A percentile compares a stretch with the other conserved stretches of the same genome.
Evolutionary conservation across 1,140 invertebrate species (phyloP).

Genomic region (Diploscapter pachys): DNA sequence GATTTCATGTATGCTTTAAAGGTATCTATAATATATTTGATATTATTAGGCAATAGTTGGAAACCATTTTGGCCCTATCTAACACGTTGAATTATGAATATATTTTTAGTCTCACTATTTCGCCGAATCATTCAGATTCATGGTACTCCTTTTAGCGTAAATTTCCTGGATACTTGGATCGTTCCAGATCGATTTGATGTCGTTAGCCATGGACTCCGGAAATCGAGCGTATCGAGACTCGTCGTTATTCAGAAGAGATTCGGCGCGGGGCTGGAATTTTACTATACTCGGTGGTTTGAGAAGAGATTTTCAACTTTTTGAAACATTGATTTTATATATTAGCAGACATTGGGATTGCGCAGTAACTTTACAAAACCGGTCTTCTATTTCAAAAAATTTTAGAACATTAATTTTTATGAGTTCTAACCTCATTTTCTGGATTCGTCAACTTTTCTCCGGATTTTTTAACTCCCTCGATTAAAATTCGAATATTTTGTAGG

Average conservation of each 20-base stretch:
- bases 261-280: conserved; percentile 14
- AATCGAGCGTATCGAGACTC: conserved; percentile 25
- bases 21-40: background rate
- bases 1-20: background rate
- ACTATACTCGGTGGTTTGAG: too few relatives aligned
- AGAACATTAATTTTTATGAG: background rate
- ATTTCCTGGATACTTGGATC: conserved; percentile 28
- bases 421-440: conserved; percentile 24
- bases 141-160: conserved; percentile 20
- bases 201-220: conserved; percentile 18
- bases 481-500: conserved; percentile 17
- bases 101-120: conserved; percentile 22
- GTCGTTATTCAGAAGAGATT: conserved; percentile 11
- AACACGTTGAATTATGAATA: background rate
- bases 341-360: background rate
- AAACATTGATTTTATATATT: too few relatives aligned
- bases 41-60: background rate
- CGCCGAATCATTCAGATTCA: conserved; percentile 40
- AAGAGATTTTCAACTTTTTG: too few relatives aligned
- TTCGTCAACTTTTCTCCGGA: conserved; percentile 15
- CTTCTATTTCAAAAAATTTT: background rate
- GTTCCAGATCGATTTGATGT: conserved; percentile 26
- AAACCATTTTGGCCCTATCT: background rate
- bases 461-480: conserved; percentile 13
- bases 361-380: background rate